phyloP scores from a whole-genome alignment of 2,888 invertebrate species.

The Auanema sp. region DNA sequence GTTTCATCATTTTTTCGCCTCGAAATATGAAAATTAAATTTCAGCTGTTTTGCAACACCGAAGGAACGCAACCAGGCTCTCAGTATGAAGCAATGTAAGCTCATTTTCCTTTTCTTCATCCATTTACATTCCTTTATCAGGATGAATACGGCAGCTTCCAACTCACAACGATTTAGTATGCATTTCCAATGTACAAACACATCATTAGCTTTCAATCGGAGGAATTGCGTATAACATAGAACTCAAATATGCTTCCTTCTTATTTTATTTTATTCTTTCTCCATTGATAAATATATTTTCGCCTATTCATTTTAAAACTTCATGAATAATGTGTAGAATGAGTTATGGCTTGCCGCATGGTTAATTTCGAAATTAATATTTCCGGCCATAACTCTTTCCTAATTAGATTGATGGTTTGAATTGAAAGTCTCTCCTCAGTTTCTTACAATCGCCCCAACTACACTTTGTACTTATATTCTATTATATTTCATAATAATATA shows the following conservation, averaged over 20 bases:
- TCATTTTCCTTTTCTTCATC: constrained; percentile 2
- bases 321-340: too few species aligned
- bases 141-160: constrained; percentile 41
- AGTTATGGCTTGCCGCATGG: too few species aligned
- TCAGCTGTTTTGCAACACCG: constrained; percentile 38
- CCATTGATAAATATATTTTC: too few species aligned
- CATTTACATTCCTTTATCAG: constrained; percentile 16
- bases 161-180: constrained; percentile 33
- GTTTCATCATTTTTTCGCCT: constrained; percentile 5
- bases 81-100: constrained; percentile 42
- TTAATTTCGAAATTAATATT: neutral
- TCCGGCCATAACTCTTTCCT: neutral
- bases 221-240: constrained; percentile 28
- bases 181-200: constrained; percentile 42
- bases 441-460: too few species aligned
- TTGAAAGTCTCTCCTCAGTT: neutral
- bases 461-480: too few species aligned
- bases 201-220: constrained; percentile 32
- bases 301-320: too few species aligned
- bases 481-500: too few species aligned
- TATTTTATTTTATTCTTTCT: too few species aligned
- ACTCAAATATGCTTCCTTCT: neutral
- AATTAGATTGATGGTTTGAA: constrained; percentile 3
- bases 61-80: constrained; percentile 33
- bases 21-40: neutral